A percentile compares a stretch with the other conserved stretches of the same genome.
These are phyloP conservation scores for Melieria omissa DNA, from an alignment of 2,888 invertebrate species.

Conservation along the genomic window DNA sequence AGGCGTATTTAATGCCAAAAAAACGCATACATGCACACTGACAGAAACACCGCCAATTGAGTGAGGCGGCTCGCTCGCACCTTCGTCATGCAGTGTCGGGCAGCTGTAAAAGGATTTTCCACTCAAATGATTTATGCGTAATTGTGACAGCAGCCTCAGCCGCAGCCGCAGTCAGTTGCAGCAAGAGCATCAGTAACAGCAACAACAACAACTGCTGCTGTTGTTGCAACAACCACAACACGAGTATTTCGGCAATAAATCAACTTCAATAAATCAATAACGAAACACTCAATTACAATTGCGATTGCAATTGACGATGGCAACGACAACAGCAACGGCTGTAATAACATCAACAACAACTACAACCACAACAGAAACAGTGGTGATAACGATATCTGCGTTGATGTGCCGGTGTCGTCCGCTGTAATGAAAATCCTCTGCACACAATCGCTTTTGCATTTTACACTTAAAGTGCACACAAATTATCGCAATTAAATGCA, in stretches of 20 bases:
- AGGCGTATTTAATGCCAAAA: background rate
- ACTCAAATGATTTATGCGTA: constrained; percentile 51
- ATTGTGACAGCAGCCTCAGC: background rate
- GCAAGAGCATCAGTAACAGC: background rate
- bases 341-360: constrained; percentile 25
- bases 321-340: constrained; percentile 22
- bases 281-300: constrained; percentile 33
- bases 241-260: constrained; percentile 35
- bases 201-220: constrained; percentile 1
- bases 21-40: background rate
- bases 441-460: constrained; percentile 32
- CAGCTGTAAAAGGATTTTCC: constrained; percentile 60
- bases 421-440: constrained; percentile 19
- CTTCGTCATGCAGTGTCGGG: constrained; percentile 35
- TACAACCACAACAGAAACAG: constrained; percentile 1
- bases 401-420: constrained; percentile 1
- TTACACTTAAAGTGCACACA: constrained; percentile 52
- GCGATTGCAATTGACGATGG: constrained; percentile 30
- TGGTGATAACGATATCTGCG: background rate
- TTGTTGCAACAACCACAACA: background rate
- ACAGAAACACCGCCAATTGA: background rate
- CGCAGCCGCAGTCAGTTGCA: background rate
- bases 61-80: constrained; percentile 2
- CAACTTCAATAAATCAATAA: constrained; percentile 40
- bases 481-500: constrained; percentile 62